phyloP scores from a whole-genome alignment of 2,888 invertebrate genomes.

The Stenoptilia bipunctidactyla region DNA sequence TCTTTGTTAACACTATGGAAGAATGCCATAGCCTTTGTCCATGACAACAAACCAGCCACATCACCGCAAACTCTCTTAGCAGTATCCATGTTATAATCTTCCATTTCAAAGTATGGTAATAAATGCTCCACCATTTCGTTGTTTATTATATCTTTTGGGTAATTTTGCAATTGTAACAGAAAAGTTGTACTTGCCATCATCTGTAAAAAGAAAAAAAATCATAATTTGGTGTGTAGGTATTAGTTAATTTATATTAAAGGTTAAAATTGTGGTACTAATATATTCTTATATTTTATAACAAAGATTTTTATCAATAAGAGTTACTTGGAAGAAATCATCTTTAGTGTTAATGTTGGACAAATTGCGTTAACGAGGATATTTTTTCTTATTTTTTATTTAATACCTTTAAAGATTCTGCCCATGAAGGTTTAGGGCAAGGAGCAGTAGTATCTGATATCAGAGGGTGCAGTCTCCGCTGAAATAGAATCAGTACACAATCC shows the following conservation, averaged over 20 bases:
- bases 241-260: no score
- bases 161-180: slow-evolving; percentile 90
- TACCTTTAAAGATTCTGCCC: slow-evolving; percentile 95
- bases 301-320: no score
- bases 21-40: slow-evolving; percentile 97
- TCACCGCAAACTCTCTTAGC: slow-evolving; percentile 97
- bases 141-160: slow-evolving; percentile 96
- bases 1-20: slow-evolving; percentile 97
- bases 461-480: slow-evolving; percentile 89
- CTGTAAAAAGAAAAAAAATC: no score
- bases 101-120: slow-evolving; percentile 93
- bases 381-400: slow-evolving; percentile 1
- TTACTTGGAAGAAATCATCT: no score
- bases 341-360: no score
- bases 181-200: slow-evolving; percentile 98
- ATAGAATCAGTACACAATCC: slow-evolving; percentile 95
- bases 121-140: slow-evolving; percentile 97
- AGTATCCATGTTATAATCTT: slow-evolving; percentile 97
- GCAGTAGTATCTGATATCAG: slow-evolving; percentile 84
- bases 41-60: slow-evolving; percentile 93
- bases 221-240: no score
- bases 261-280: no score
- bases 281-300: no score
- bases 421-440: slow-evolving; percentile 93
- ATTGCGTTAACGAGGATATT: no score